Evolutionary conservation across 2,888 invertebrate species (phyloP).

Genomic region (Geotrupes spiniger): DNA sequence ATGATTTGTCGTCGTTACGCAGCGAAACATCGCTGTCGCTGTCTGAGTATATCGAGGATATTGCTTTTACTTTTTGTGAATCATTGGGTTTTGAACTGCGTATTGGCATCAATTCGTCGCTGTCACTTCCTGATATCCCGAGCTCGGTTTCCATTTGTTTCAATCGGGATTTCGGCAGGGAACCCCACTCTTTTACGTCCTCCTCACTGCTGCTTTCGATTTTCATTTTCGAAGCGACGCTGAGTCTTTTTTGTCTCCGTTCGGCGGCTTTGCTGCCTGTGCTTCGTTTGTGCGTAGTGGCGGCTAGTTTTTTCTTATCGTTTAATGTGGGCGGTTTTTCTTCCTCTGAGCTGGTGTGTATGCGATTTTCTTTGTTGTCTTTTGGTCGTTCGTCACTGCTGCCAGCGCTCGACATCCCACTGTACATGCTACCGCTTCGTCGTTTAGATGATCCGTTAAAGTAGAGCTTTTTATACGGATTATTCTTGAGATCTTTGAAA

Average conservation of each 20-base stretch:
- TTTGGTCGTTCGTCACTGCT: slow-evolving; percentile 49
- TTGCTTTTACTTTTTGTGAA: slow-evolving; percentile 53
- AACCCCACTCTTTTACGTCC: slow-evolving; percentile 50
- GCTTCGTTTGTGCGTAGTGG: slow-evolving; percentile 33
- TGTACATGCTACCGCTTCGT: slow-evolving; percentile 62
- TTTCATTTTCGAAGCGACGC: slow-evolving; percentile 41
- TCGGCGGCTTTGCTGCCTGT: slow-evolving; percentile 37
- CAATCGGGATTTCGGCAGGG: slow-evolving; percentile 55
- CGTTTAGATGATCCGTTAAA: slow-evolving; percentile 70
- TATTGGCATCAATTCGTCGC: slow-evolving; percentile 73
- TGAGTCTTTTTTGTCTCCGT: slow-evolving; percentile 41
- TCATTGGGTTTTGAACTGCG: slow-evolving; percentile 54
- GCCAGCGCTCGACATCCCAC: slow-evolving; percentile 59
- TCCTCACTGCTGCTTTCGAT: slow-evolving; percentile 61
- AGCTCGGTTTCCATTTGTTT: slow-evolving; percentile 76
- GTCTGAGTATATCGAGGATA: slow-evolving; percentile 81
- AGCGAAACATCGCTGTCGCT: slow-evolving; percentile 65
- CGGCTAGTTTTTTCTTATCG: slow-evolving; percentile 49
- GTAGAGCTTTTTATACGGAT: slow-evolving; percentile 74
- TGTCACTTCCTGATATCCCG: slow-evolving; percentile 62
- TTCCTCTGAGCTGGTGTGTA: slow-evolving; percentile 53
- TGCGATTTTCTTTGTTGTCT: slow-evolving; percentile 52
- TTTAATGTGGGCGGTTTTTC: slow-evolving; percentile 53
- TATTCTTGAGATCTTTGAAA: slow-evolving; percentile 56
- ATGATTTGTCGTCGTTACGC: slow-evolving; percentile 58